Percentiles rank a stretch among this genome's conserved stretches.
Evolutionary conservation across 2,113 vertebrate genomes (phyloP).

Genomic region (Colaptes auratus): DNA sequence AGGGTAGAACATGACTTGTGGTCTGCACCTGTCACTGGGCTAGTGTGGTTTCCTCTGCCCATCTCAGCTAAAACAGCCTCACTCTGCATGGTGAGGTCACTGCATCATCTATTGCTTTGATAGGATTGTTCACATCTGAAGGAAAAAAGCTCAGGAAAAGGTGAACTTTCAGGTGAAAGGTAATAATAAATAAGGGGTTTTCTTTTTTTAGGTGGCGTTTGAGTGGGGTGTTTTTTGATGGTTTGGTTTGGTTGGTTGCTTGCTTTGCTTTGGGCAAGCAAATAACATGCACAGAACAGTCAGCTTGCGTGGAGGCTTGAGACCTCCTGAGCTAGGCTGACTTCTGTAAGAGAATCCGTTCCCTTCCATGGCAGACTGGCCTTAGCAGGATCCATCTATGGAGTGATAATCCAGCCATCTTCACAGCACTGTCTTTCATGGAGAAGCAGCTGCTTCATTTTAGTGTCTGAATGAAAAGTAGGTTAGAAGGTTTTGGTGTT

Average conservation of each 20-base stretch:
- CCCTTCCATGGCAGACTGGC: too few species aligned
- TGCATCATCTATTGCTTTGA: background rate
- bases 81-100: accelerated
- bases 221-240: too few species aligned
- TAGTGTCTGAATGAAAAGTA: slow-evolving; percentile 23
- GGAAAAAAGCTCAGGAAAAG: background rate
- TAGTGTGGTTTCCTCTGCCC: background rate
- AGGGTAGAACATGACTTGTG: background rate
- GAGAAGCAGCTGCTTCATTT: background rate
- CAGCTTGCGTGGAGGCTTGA: too few species aligned
- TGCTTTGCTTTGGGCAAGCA: too few species aligned
- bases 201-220: background rate
- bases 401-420: too few species aligned
- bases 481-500: slow-evolving; percentile 47
- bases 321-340: too few species aligned
- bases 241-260: too few species aligned
- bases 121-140: background rate
- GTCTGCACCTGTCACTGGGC: background rate
- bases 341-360: too few species aligned
- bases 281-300: too few species aligned
- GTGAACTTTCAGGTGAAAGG: background rate
- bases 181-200: background rate
- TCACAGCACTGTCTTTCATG: too few species aligned
- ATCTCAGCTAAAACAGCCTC: background rate
- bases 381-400: too few species aligned